Evolutionary conservation across 37 sponge, comb jelly and placozoan species (phyloP), one percentile per base, ranked within the genome.

Genomic region (Dysidea cf. avara): DNA sequence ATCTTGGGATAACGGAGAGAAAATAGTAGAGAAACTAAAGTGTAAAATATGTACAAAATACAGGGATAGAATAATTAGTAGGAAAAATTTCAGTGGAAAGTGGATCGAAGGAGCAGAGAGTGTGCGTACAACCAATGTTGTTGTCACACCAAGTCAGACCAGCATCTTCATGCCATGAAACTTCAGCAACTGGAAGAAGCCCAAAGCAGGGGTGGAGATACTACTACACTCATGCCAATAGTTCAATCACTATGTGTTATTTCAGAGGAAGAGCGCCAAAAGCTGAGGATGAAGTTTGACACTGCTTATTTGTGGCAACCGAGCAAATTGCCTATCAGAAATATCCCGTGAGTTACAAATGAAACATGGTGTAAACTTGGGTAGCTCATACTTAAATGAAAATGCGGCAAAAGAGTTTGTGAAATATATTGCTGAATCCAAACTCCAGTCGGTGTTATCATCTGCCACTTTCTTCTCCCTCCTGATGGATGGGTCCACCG

Each of bases 401-500:
- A 66, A 53, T 61, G 81, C 72, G 58, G 64, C 68, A 11, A 81
- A 39, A 32, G 31, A 33, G 18, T 66, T 74, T 51, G 32, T 32
- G n/a, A 69, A 82, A 40, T 82, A 65, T 40, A 82, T 82, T 31
- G 83, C 67, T 20, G 68, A 82, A 13, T 13, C 26, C 61, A 67
- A 47, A 20, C 61, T 58, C 20, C 53, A 71, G 16, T 37, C 66
- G 21, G 7, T 83, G 22, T 56, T 83, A 24, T 25, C 55, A 21
- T 52, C 49, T 30, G 78, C 76, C 20, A 67, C 74, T 29, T 83
- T 83, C 24, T 85, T 85, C 57, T 85, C 81, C 11, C 24, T 83
- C 24, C 29, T 83, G 18, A 66, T 77, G 54, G 84, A 77, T 74
- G 85, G 85, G 29, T 49, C 61, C 12, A 73, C 80, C 14, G 86